Evolutionary conservation across 2,797 vertebrate species (phyloP).

Genomic region (Serranus cabrilla): DNA sequence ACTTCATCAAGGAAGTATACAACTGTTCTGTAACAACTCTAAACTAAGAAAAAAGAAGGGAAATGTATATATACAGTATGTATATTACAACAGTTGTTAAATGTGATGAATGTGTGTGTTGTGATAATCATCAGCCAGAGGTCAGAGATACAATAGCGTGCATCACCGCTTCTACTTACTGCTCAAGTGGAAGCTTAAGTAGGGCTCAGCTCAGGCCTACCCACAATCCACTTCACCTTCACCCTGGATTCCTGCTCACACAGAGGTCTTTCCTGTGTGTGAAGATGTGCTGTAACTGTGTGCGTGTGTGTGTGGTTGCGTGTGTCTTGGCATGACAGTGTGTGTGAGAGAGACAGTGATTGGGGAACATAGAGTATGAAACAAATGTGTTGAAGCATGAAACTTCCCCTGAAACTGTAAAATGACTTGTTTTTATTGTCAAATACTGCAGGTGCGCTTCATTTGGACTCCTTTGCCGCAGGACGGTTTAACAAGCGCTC

Average conservation of each 20-base stretch:
- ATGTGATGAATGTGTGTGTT: background rate
- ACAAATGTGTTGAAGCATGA: slow-evolving; percentile 40
- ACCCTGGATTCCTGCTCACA: slow-evolving; percentile 13
- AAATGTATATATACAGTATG: too few relatives aligned
- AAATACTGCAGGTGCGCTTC: slow-evolving; percentile 46
- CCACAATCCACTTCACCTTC: slow-evolving; percentile 3
- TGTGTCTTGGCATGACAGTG: slow-evolving; percentile 5
- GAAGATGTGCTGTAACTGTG: slow-evolving; percentile 29
- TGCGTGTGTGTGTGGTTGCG: slow-evolving; percentile 49
- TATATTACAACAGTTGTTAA: background rate
- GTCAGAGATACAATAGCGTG: background rate
- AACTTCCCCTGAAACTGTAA: slow-evolving; percentile 6
- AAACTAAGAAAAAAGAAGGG: too few relatives aligned
- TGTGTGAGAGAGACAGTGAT: background rate
- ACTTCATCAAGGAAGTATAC: background rate
- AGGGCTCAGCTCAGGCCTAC: background rate
- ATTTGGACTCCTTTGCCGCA: background rate
- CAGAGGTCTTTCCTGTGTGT: background rate
- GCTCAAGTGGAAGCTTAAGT: background rate
- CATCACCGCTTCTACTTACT: background rate
- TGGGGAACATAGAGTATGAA: background rate
- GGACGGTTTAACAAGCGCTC: slow-evolving; percentile 23
- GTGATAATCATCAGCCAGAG: background rate
- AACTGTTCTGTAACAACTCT: too few relatives aligned
- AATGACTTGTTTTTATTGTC: slow-evolving; percentile 1